A percentile compares a stretch with the other conserved stretches of the same genome.
phyloP scores from a whole-genome alignment of 1,140 invertebrate genomes.

The Megalonaias nervosa region DNA sequence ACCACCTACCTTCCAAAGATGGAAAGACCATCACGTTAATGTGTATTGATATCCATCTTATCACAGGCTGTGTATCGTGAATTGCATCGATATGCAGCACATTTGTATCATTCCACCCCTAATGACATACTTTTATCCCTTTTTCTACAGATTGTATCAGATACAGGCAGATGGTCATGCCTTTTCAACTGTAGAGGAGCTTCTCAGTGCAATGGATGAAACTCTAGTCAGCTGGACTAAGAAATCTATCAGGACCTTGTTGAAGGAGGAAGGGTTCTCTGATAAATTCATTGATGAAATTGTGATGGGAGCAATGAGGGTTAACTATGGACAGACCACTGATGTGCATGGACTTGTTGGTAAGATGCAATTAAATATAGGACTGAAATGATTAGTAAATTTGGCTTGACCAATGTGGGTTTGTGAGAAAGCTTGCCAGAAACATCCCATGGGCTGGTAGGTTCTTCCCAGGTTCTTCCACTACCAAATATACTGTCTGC shows the following conservation, averaged over 20 bases:
- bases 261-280: slow-evolving; percentile 72
- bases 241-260: slow-evolving; percentile 67
- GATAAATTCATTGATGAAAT: slow-evolving; percentile 76
- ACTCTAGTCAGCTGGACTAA: slow-evolving; percentile 73
- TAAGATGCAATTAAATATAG: slow-evolving; percentile 52
- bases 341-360: slow-evolving; percentile 78
- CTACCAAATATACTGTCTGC: too few relatives aligned
- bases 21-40: too few relatives aligned
- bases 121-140: too few relatives aligned
- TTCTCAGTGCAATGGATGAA: slow-evolving; percentile 74
- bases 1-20: too few relatives aligned
- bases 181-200: slow-evolving; percentile 74
- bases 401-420: background rate
- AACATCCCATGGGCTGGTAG: too few relatives aligned
- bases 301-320: slow-evolving; percentile 73
- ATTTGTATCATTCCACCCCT: too few relatives aligned
- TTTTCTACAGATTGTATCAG: slow-evolving; percentile 75
- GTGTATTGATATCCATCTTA: too few relatives aligned
- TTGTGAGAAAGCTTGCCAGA: background rate
- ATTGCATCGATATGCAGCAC: too few relatives aligned
- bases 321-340: slow-evolving; percentile 79
- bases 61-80: too few relatives aligned
- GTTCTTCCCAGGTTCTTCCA: too few relatives aligned
- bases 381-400: background rate
- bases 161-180: slow-evolving; percentile 73